Percentiles rank a stretch among this genome's conserved stretches.
Evolutionary conservation across 2,113 vertebrate species (phyloP).

Genomic region (Perca schrenkii): DNA sequence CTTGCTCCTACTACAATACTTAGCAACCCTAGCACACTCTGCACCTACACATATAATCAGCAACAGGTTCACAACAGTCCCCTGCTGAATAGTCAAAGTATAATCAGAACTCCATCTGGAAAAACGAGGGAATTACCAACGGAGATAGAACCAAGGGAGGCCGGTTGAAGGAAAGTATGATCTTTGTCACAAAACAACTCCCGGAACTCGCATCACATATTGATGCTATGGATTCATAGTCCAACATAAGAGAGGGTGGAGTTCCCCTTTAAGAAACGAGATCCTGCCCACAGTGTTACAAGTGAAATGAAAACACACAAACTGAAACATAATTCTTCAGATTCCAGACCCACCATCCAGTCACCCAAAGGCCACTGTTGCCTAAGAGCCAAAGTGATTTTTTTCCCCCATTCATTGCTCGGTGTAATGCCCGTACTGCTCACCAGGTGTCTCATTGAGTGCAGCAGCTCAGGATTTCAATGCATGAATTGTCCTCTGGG

Average conservation of each 20-base stretch:
- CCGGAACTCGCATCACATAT: background rate
- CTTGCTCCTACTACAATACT: constrained; percentile 6
- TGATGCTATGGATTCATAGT: too few species aligned
- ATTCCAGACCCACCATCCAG: constrained; percentile 33
- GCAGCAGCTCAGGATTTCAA: constrained; percentile 57
- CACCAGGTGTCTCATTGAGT: constrained; percentile 77
- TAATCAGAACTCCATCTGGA: background rate
- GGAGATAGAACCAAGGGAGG: background rate
- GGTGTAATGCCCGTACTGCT: constrained; percentile 68
- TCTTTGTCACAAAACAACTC: background rate
- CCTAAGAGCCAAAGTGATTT: constrained; percentile 33
- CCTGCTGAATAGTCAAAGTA: background rate
- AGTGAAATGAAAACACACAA: background rate
- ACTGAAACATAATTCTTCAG: constrained; percentile 8
- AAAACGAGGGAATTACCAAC: background rate
- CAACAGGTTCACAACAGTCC: constrained; percentile 25
- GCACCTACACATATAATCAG: constrained; percentile 16
- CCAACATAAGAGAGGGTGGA: background rate
- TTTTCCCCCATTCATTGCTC: constrained; percentile 36
- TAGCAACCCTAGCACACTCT: background rate
- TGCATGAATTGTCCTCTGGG: constrained; percentile 67
- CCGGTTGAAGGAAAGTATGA: background rate
- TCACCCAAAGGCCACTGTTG: constrained; percentile 30
- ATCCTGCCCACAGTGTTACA: background rate
- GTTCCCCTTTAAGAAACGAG: background rate